phyloP scores from a whole-genome alignment of 2,888 invertebrate species.

The Trissolcus brochymenae region DNA sequence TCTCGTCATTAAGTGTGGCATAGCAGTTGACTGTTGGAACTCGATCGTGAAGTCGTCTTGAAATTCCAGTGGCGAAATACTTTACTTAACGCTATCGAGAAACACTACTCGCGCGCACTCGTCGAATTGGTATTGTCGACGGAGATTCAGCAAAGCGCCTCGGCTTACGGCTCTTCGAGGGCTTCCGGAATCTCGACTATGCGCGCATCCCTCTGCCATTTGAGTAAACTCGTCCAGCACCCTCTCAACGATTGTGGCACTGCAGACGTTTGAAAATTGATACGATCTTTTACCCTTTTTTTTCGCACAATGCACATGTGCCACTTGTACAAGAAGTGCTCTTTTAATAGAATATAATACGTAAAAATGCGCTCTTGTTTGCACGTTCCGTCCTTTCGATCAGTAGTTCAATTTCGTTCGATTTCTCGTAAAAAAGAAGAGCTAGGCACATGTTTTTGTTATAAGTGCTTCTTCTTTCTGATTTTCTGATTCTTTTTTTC shows the following conservation, averaged over 20 bases:
- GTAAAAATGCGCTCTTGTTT: background rate
- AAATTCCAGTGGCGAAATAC: conserved; percentile 55
- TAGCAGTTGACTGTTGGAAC: conserved; percentile 46
- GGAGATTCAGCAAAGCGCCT: conserved; percentile 54
- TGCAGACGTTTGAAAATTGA: conserved; percentile 57
- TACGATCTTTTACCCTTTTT: conserved; percentile 39
- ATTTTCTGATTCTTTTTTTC: no score
- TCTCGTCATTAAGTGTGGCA: conserved; percentile 43
- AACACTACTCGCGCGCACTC: conserved; percentile 44
- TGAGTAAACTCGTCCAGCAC: conserved; percentile 51
- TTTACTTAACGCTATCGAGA: conserved; percentile 54
- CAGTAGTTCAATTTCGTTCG: no score
- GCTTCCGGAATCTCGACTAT: conserved; percentile 57
- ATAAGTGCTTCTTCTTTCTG: no score
- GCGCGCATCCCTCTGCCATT: conserved; percentile 55
- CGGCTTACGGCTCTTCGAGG: conserved; percentile 54
- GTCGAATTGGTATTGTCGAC: conserved; percentile 46
- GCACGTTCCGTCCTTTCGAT: no score
- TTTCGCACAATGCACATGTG: conserved; percentile 28
- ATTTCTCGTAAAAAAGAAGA: no score
- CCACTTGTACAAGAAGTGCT: conserved; percentile 38
- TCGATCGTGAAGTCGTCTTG: conserved; percentile 46
- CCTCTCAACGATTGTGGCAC: conserved; percentile 51
- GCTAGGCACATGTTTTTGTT: no score
- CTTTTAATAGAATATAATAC: conserved; percentile 34